Base-by-base conservation (phyloP, 1,140 invertebrate genomes). In the Leptonema lineaticorne region DNA sequence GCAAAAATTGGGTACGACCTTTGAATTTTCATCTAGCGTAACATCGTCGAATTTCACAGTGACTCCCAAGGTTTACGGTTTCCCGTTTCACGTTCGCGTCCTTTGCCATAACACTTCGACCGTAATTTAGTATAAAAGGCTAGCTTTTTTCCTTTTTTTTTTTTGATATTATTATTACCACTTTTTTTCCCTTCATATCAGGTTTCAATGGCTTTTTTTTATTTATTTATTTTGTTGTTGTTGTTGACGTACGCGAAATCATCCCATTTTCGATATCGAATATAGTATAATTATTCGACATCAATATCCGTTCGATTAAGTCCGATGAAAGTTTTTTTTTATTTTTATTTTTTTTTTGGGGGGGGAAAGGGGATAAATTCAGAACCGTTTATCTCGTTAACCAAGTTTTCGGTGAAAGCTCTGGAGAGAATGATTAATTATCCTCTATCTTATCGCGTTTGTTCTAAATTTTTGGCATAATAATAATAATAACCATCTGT, bases 311-410 rank as follows among this genome's bases (percentile, higher is more conserved):
- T 41, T 41, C 37, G 37, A 41, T 41, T 41, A 41, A 41, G 46
- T 48, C 46, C 14, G 7, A 3, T 6, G 50, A 24, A 53, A 53
- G 22, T 53, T 53, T n/a, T n/a, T n/a, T n/a, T n/a, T n/a, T n/a
- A n/a, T n/a, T n/a, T n/a, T n/a, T n/a, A n/a, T n/a, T n/a, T n/a
- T n/a, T n/a, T n/a, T n/a, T n/a, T n/a, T n/a, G n/a, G n/a, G n/a
- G n/a, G n/a, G n/a, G n/a, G n/a, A n/a, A n/a, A n/a, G 5, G 46
- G 46, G 18, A 4, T n/a, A 24, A 26, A 20, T 53, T 53, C 20
- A 16, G 22, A 26, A 11, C 50, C 20, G 14, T 53, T 53, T 53
- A 53, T 53, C 50, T 53, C 50, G 22, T 53, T 53, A 53, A n/a
- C 27, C 50, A 24, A 53, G 50, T 53, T 53, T 53, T 11, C 1